Evolutionary conservation across 2,113 vertebrate genomes (phyloP).

Genomic region (Paradisaea rubra): DNA sequence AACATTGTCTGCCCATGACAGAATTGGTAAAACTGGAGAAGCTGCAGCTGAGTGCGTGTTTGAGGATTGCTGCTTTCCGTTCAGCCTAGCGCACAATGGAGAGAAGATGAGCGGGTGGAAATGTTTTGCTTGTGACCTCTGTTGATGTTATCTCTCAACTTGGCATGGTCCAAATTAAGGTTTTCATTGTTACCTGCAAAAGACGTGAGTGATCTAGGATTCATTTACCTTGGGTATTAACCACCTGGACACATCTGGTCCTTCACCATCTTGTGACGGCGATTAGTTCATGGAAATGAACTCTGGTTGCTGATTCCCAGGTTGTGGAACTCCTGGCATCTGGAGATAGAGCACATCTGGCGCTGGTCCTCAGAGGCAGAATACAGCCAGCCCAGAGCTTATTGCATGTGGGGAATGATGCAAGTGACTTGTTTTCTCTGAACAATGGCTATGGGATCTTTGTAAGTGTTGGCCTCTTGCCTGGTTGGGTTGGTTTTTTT

Average conservation of each 20-base stretch:
- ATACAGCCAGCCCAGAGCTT: neutral
- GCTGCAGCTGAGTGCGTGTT: neutral
- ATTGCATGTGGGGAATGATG: slow-evolving; percentile 21
- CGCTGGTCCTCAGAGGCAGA: neutral
- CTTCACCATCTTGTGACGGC: neutral
- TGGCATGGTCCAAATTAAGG: neutral
- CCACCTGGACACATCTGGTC: neutral
- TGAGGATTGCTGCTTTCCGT: neutral
- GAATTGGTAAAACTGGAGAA: neutral
- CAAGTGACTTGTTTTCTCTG: slow-evolving; percentile 30
- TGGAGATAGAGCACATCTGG: slow-evolving; percentile 27
- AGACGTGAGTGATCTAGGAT: neutral
- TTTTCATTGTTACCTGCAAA: neutral
- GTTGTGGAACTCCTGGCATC: slow-evolving; percentile 7
- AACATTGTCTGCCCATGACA: neutral
- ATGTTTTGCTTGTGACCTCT: neutral
- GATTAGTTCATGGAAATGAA: neutral
- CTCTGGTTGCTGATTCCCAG: neutral
- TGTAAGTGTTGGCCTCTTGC: slow-evolving; percentile 26
- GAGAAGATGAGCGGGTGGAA: neutral
- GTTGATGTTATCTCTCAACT: neutral
- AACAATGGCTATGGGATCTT: slow-evolving; percentile 32
- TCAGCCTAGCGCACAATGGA: neutral
- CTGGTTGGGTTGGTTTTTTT: neutral
- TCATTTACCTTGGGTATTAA: neutral